Evolutionary conservation across 2,113 vertebrate genomes (phyloP).

Genomic region (Lates calcarifer): DNA sequence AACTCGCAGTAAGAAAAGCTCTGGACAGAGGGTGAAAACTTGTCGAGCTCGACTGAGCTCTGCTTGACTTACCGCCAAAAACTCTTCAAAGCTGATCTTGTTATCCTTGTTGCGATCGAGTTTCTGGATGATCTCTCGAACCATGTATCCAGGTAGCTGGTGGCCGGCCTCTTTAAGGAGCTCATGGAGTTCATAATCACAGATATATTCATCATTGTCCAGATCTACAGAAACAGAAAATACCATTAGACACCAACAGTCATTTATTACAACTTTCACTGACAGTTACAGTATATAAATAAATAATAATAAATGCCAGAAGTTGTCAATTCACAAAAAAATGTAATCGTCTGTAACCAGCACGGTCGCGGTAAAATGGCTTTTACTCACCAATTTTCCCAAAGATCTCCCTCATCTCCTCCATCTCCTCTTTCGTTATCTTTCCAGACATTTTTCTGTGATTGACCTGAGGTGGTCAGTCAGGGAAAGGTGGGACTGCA

Average conservation of each 20-base stretch:
- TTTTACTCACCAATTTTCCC: slow-evolving; percentile 91
- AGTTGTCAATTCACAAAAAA: background rate
- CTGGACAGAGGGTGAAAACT: background rate
- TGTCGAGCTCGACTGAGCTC: background rate
- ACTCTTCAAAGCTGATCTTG: slow-evolving; percentile 94
- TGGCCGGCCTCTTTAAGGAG: slow-evolving; percentile 94
- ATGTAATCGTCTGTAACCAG: background rate
- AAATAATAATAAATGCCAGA: background rate
- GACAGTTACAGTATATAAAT: background rate
- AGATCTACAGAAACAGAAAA: slow-evolving; percentile 85
- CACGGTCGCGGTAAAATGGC: too few relatives aligned
- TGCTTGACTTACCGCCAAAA: slow-evolving; percentile 88
- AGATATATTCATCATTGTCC: slow-evolving; percentile 90
- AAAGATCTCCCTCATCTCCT: slow-evolving; percentile 94
- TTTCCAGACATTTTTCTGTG: slow-evolving; percentile 91
- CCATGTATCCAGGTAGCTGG: slow-evolving; percentile 91
- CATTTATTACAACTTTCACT: background rate
- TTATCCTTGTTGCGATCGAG: slow-evolving; percentile 94
- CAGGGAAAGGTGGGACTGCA: slow-evolving; percentile 66
- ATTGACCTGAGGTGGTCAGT: slow-evolving; percentile 77
- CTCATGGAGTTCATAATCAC: slow-evolving; percentile 90
- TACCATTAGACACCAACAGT: background rate
- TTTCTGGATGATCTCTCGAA: slow-evolving; percentile 95
- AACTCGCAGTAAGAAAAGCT: background rate
- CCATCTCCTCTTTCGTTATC: slow-evolving; percentile 94